A percentile compares a stretch with the other conserved stretches of the same genome.
Evolutionary conservation across 2,113 vertebrate species (phyloP).

Genomic region (Nyctibius bracteatus): DNA sequence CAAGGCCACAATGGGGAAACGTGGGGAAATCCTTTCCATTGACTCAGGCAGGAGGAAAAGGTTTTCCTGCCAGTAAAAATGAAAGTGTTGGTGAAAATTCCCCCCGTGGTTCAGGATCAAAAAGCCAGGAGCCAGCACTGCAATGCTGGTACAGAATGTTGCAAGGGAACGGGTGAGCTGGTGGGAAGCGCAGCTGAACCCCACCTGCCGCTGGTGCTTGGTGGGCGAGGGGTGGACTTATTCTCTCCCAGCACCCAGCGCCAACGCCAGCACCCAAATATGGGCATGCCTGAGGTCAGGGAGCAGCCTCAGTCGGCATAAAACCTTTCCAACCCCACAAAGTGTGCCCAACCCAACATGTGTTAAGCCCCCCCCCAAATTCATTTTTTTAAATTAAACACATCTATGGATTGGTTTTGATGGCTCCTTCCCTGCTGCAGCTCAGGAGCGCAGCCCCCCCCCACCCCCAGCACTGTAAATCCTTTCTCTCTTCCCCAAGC

Average conservation of each 20-base stretch:
- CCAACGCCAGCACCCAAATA: not conserved
- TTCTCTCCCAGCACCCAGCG: not conserved
- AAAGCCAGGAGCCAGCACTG: not conserved
- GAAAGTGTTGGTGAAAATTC: not conserved
- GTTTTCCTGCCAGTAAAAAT: not conserved
- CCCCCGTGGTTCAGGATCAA: not conserved
- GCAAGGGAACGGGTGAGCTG: not conserved
- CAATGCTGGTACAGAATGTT: accelerated
- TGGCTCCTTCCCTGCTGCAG: not conserved
- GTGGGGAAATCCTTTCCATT: not conserved
- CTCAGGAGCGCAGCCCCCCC: accelerated
- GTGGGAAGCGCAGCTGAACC: not conserved
- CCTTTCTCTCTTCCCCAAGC: not conserved
- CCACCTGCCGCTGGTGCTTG: accelerated
- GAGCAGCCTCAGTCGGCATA: not conserved
- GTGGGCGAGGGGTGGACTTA: not conserved
- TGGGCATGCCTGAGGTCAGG: not conserved
- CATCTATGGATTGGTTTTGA: not conserved
- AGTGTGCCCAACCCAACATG: not conserved
- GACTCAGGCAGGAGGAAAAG: not conserved
- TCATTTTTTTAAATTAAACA: not conserved
- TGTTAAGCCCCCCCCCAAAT: not conserved
- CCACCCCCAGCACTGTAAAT: not conserved
- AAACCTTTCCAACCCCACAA: not conserved
- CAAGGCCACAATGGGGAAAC: not conserved